Evolutionary conservation across 2,888 invertebrate species (phyloP).

Genomic region (Netelia virgata): DNA sequence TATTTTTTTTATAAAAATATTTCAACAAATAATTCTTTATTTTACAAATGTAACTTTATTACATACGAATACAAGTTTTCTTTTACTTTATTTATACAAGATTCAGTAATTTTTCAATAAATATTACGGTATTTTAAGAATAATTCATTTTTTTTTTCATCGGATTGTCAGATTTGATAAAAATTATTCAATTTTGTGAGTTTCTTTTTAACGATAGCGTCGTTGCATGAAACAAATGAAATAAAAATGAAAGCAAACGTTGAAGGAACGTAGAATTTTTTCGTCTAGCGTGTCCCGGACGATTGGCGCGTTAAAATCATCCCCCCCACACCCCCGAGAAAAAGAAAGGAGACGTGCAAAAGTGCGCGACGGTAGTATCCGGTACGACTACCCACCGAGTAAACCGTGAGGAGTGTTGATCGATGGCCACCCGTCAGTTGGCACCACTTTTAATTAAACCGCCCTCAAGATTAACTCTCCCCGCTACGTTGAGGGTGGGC

Average conservation of each 20-base stretch:
- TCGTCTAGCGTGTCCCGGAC: conserved; percentile 23
- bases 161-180: conserved; percentile 11
- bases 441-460: conserved; percentile 85
- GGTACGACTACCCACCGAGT: conserved; percentile 70
- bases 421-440: conserved; percentile 85
- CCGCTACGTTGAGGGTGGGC: conserved; percentile 61
- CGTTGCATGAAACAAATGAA: background rate
- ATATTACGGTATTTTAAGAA: too few species aligned
- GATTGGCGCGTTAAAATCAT: conserved; percentile 10
- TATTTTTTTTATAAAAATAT: too few species aligned
- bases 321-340: background rate
- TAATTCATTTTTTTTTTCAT: background rate
- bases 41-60: too few species aligned
- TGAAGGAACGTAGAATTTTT: background rate
- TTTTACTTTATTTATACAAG: too few species aligned
- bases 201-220: conserved; percentile 18
- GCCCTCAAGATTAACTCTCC: conserved; percentile 84
- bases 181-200: background rate
- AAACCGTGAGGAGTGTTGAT: conserved; percentile 82
- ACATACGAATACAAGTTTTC: too few species aligned
- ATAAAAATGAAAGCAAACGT: background rate
- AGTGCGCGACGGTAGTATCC: conserved; percentile 59
- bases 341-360: conserved; percentile 65
- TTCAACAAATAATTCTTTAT: too few species aligned
- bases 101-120: too few species aligned